phyloP scores from a whole-genome alignment of 1,140 invertebrate species.

The Ylistrum balloti region DNA sequence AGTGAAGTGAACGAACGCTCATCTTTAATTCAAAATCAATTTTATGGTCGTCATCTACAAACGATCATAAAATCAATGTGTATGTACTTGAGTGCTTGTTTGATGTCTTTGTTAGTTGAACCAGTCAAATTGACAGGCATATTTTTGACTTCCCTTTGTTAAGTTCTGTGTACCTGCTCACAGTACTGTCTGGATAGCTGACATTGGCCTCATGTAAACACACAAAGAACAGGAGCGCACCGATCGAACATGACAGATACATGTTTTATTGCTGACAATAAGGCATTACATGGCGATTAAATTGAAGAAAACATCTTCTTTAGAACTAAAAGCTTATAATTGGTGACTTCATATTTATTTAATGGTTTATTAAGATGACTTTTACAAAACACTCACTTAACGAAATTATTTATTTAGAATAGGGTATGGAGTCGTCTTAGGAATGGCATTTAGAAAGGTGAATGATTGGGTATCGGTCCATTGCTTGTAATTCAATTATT shows the following conservation, averaged over 20 bases:
- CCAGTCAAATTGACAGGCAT: neutral
- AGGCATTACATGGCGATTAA: neutral
- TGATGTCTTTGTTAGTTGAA: conserved; percentile 24
- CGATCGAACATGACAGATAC: neutral
- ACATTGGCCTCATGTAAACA: neutral
- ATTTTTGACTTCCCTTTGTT: neutral
- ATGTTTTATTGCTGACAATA: neutral
- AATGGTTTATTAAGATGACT: no score
- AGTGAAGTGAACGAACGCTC: neutral
- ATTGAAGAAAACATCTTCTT: neutral
- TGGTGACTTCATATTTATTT: neutral
- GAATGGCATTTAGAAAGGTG: no score
- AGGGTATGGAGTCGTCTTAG: no score
- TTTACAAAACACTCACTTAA: no score
- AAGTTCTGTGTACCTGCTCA: neutral
- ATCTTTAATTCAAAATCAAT: conserved; percentile 40
- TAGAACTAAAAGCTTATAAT: neutral
- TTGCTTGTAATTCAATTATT: no score
- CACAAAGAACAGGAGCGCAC: neutral
- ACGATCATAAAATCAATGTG: conserved; percentile 28
- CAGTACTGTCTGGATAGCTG: neutral
- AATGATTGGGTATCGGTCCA: no score
- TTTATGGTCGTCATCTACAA: conserved; percentile 4
- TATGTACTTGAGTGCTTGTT: neutral
- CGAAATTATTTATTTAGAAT: no score